Base-by-base conservation (phyloP, 2,888 invertebrate species). In the Sepioteuthis lessoniana region DNA sequence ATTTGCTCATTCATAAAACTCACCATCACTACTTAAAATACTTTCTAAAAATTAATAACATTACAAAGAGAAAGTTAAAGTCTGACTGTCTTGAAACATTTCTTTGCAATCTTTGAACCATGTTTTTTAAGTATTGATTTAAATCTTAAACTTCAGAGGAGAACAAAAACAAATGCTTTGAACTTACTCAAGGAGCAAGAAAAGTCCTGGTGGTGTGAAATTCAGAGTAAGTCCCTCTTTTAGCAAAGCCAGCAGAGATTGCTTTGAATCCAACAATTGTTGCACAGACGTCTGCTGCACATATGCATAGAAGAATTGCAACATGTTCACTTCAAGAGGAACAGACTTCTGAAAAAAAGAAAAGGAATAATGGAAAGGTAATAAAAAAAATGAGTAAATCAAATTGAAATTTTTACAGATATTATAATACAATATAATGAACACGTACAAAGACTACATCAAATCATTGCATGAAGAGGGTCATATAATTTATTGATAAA, bases 281-380 rank as follows among this genome's bases (percentile, higher is more conserved):
- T 98, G 98, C 19, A 98, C 98, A 90, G 98, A 98, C 90, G 98
- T 98, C 93, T 97, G 96, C 95, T 97, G 97, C 50, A 98, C 97
- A 96, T 98, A 98, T 94, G 98, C 98, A 96, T 98, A 98, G 97
- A 99, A 98, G 95, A 99, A 97, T 97, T 99, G 98, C 94, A 99
- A 97, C 94, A 98, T 98, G 94, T 98, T 98, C 38, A 98, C 98
- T 97, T 98, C 98, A 95, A 98, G 97, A 1, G 97, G 97, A 93
- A 97, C 96, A 90, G 96, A 96, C 93, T 97, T 97, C 97, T 97
- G 97, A 25, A 96, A 96, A 94, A 10, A 91, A 91, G 31, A 38
- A 60, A 47, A 47, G 13, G 21, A 46, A 42, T 37, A 46, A 92
- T 37, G 10, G 1, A 13, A 1, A 8, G 16, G 50, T 19, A 50